A percentile compares a stretch with the other conserved stretches of the same genome.
These are phyloP conservation scores for Nymphalis polychloros DNA, from an alignment of 2,888 invertebrate genomes.

Conservation along the genomic window DNA sequence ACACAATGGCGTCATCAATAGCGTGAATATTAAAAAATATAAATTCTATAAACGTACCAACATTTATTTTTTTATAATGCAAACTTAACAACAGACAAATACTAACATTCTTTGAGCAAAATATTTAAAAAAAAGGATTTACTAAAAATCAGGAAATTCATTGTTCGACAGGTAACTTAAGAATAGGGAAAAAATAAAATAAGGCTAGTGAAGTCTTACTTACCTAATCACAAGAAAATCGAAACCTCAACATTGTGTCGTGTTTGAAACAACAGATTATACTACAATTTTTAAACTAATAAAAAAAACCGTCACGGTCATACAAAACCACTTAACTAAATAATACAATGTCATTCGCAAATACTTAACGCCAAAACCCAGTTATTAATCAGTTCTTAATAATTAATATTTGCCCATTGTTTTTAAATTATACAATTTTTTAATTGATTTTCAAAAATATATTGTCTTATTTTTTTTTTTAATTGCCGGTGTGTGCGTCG, in stretches of 20 bases:
- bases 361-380: background rate
- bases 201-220: constrained; percentile 20
- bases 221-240: constrained; percentile 17
- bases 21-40: constrained; percentile 31
- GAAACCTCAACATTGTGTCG: constrained; percentile 46
- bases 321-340: constrained; percentile 52
- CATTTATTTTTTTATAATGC: constrained; percentile 44
- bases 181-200: constrained; percentile 38
- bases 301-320: constrained; percentile 49
- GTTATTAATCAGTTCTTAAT: background rate
- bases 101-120: constrained; percentile 73
- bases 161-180: constrained; percentile 55
- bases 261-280: constrained; percentile 46
- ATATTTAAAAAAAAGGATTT: constrained; percentile 41
- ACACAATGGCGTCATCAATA: constrained; percentile 46
- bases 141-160: constrained; percentile 56
- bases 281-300: constrained; percentile 55
- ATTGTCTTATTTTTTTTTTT: constrained; percentile 30
- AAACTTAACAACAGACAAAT: constrained; percentile 48
- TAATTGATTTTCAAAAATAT: constrained; percentile 33
- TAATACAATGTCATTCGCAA: constrained; percentile 19
- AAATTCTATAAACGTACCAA: constrained; percentile 40
- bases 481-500: constrained; percentile 37
- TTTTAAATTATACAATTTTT: constrained; percentile 6
- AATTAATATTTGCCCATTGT: constrained; percentile 1